phyloP scores from a whole-genome alignment of 2,797 vertebrate species.

The Chloroceryle inda region DNA sequence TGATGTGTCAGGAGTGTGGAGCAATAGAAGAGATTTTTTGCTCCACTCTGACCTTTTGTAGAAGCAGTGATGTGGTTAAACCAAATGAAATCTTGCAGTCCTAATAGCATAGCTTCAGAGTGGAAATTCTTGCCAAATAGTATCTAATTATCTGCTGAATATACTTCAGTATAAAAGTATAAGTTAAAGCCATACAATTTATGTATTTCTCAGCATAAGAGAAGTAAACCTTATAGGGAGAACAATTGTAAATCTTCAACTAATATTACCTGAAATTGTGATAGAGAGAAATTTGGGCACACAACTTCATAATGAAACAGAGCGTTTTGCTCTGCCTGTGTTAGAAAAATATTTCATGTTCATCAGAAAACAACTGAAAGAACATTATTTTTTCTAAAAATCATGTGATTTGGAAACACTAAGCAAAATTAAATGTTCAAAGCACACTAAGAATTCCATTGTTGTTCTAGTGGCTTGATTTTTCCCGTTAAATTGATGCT shows the following conservation, averaged over 20 bases:
- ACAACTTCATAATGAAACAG: background rate
- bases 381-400: background rate
- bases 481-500: background rate
- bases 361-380: background rate
- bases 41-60: constrained; percentile 17
- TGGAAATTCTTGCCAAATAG: background rate
- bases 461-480: background rate
- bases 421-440: background rate
- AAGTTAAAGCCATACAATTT: background rate
- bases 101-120: constrained; percentile 6
- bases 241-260: background rate
- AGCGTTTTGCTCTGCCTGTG: background rate
- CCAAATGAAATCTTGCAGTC: background rate
- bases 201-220: background rate
- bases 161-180: background rate
- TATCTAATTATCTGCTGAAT: constrained; percentile 3
- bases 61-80: background rate
- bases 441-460: background rate
- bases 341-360: background rate
- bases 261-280: background rate
- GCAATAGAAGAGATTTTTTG: constrained; percentile 8
- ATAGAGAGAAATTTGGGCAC: background rate
- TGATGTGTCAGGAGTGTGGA: background rate
- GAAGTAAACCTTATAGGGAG: background rate
- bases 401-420: background rate